Base-by-base conservation (phyloP, 2,888 invertebrate genomes). In the Elmis aenea region DNA sequence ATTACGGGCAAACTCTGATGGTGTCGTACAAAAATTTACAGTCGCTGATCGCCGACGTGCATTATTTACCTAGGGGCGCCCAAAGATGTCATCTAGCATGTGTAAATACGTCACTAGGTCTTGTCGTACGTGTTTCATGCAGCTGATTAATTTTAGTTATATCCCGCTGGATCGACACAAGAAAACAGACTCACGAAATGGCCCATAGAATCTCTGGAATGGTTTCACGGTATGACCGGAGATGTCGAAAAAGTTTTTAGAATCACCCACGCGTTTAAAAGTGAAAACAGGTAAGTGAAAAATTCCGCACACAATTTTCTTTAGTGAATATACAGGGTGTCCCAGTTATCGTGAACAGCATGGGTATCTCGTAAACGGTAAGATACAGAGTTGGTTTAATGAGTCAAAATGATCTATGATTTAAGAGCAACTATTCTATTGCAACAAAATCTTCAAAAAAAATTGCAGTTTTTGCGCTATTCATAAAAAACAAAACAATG, bases 41-140 rank as follows among this genome's bases (percentile, higher is more conserved):
- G 8, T 26, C 31, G 12, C 10, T 42, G 3, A 3, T 9, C 6
- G 3, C 3, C 1, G n/a, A 8, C n/a, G 18, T 38, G 3, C 30
- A 16, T 20, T 4, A 12, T 6, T 5, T 34, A 9, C 42, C 37
- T 13, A 34, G 13, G 23, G 26, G 33, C 24, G 42, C 38, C 10
- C 42, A 38, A 26, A 10, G 15, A n/a, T 42, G 42, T 18, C 34
- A 38, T 24, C 24, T 42, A 21, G 31, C 14, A 8, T 25, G 25
- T 29, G 42, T 42, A 38, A 23, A 38, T 38, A 15, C 8, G 10
- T n/a, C 4, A 8, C 13, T 3, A 11, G 16, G 9, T 31, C 13
- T n/a, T n/a, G n/a, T n/a, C n/a, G n/a, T n/a, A n/a, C n/a, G n/a
- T n/a, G n/a, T n/a, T n/a, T n/a, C n/a, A n/a, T n/a, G n/a, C n/a